Conservation (phyloP, 2,888 invertebrate genomes). For the Cosmopolites sordidus region DNA sequence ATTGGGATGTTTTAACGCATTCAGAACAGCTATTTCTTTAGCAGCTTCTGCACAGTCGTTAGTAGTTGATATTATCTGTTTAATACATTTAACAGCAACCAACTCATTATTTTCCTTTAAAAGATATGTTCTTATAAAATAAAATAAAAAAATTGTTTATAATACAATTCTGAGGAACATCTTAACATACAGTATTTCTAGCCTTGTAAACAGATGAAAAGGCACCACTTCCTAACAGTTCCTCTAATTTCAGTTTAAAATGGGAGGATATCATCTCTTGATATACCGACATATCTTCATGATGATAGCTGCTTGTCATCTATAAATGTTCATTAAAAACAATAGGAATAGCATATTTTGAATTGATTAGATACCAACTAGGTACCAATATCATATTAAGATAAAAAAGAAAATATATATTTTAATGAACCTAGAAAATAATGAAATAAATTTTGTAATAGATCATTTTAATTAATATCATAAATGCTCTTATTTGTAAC, state of each 20-base stretch:
- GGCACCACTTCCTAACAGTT: neutral
- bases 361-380: too few relatives aligned
- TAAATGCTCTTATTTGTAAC: too few relatives aligned
- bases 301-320: neutral
- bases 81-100: slow-evolving; percentile 10
- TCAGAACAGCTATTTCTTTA: slow-evolving; percentile 27
- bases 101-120: slow-evolving; percentile 6
- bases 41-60: slow-evolving; percentile 14
- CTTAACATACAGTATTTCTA: neutral
- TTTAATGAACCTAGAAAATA: too few relatives aligned
- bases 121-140: too few relatives aligned
- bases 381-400: too few relatives aligned
- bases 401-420: too few relatives aligned
- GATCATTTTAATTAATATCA: too few relatives aligned
- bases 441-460: too few relatives aligned
- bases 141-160: too few relatives aligned
- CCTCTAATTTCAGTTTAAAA: neutral
- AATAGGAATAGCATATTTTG: too few relatives aligned
- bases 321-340: neutral
- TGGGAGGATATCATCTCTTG: neutral
- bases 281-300: too few relatives aligned
- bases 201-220: slow-evolving; percentile 1
- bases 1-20: slow-evolving; percentile 25
- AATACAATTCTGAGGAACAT: neutral
- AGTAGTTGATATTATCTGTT: neutral